These are phyloP conservation scores for Novumbra hubbsi DNA, from an alignment of 2,797 vertebrate genomes.

Conservation along the genomic window DNA sequence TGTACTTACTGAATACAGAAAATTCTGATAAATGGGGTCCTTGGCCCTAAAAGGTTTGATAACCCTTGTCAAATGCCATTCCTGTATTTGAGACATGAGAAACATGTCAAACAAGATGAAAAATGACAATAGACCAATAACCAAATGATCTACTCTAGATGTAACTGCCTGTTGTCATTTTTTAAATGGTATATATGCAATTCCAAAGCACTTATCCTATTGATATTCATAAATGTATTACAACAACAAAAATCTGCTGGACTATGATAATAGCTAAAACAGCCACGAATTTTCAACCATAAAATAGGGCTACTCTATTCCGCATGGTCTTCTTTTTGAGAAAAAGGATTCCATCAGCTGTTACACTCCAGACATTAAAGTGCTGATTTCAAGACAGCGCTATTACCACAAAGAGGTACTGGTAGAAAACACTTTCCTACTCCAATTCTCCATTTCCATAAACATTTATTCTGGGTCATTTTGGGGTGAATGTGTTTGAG, in stretches of 20 bases:
- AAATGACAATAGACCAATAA: not conserved
- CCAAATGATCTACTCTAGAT: not conserved
- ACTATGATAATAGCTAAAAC: not conserved
- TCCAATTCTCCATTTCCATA: constrained; percentile 56
- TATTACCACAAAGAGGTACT: constrained; percentile 56
- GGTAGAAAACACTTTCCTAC: constrained; percentile 61
- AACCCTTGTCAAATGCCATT: not conserved
- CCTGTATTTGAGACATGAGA: not conserved
- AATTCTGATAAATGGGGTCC: too few species aligned
- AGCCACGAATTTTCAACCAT: not conserved
- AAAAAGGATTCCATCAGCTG: constrained; percentile 40
- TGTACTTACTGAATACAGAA: too few species aligned
- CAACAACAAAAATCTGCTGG: constrained; percentile 12
- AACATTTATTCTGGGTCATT: constrained; percentile 48
- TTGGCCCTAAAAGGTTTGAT: too few species aligned
- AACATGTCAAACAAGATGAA: not conserved
- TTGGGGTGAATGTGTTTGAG: constrained; percentile 31
- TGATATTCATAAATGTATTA: constrained; percentile 7
- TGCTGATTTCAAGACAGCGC: constrained; percentile 54
- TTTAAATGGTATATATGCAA: not conserved
- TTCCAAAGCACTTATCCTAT: not conserved
- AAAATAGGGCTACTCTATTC: not conserved
- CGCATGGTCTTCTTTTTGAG: not conserved
- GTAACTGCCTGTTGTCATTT: not conserved
- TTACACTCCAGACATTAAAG: constrained; percentile 47